Evolutionary conservation across 2,888 invertebrate genomes (phyloP).

Genomic region (Nymphalis c-album): DNA sequence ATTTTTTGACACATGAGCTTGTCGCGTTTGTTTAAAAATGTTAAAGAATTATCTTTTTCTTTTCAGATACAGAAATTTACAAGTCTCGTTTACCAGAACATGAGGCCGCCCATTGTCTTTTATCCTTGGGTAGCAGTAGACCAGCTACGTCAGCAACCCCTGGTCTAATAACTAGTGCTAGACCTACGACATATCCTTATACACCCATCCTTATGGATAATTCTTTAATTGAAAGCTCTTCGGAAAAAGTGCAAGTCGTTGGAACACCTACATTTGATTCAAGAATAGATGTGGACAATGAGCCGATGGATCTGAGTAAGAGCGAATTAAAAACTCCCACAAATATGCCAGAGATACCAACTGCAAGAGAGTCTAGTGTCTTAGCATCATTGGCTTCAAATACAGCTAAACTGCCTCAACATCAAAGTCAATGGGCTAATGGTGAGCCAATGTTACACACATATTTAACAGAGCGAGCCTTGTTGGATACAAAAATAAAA

Average conservation of each 20-base stretch:
- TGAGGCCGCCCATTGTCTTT: conserved; percentile 91
- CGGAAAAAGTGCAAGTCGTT: conserved; percentile 56
- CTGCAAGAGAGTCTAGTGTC: conserved; percentile 83
- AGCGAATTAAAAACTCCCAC: conserved; percentile 61
- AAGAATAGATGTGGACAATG: conserved; percentile 73
- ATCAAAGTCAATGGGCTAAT: conserved; percentile 78
- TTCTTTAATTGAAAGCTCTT: conserved; percentile 51
- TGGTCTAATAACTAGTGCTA: conserved; percentile 80
- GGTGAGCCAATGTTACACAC: conserved; percentile 86
- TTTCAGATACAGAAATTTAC: conserved; percentile 84
- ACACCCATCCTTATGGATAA: conserved; percentile 65
- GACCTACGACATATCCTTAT: conserved; percentile 87
- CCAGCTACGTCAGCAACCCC: conserved; percentile 77
- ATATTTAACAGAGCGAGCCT: conserved; percentile 86
- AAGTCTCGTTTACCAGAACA: conserved; percentile 89
- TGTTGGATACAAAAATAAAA: conserved; percentile 86
- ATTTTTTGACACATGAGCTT: too few relatives aligned
- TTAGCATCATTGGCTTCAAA: conserved; percentile 84
- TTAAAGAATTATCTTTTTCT: conserved; percentile 21
- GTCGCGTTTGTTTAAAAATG: too few relatives aligned
- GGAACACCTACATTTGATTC: conserved; percentile 57
- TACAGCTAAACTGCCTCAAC: conserved; percentile 82
- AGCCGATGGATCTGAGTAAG: conserved; percentile 78
- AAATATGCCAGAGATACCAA: conserved; percentile 79
- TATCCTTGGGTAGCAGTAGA: conserved; percentile 86